Base-by-base conservation (phyloP, 2,888 invertebrate genomes). In the Cabera pusaria region DNA sequence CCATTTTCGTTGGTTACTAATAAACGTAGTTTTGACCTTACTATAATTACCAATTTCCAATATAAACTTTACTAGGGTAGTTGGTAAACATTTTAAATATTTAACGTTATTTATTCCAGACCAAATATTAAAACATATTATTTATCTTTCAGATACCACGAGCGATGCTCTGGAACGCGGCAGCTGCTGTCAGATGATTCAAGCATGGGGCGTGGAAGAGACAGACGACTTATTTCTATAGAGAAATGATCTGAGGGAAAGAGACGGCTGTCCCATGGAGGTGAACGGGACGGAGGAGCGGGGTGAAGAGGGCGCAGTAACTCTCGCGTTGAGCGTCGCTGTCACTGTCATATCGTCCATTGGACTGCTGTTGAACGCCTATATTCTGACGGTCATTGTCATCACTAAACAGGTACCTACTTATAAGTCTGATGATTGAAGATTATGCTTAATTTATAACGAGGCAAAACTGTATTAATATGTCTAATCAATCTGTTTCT, bases 291-390 rank as follows among this genome's bases (percentile, higher is more conserved):
- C 87, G 71, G 80, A 79, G 42, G 58, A 70, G 58, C 74, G 72
- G 53, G 72, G 70, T 63, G 79, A 79, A 67, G 87, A 83, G 76
- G 92, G 90, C 73, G 92, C 92, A 87, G 90, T 91, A 86, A 87
- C 91, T 73, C 88, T 93, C 81, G 91, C 90, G 75, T 90, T 93
- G 62, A 92, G 91, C 76, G 90, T 93, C 60, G 90, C 93, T 64
- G 90, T 94, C 71, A 92, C 93, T 80, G 90, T 93, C 72, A 90
- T 93, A 76, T 92, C 93, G 68, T 86, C 92, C 56, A 78, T 93
- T 58, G 95, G 95, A 58, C 87, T 95, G 52, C 81, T 94, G 55
- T 91, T 95, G 68, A 95, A 95, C 81, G 92, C 90, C 28, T 95
- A 94, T 73, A 93, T 95, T 65, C 82, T 95, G 19, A 89, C 94